A percentile compares a stretch with the other conserved stretches of the same genome.
phyloP scores from a whole-genome alignment of 92 coral and sea anemone species.

The Palythoa grandis region DNA sequence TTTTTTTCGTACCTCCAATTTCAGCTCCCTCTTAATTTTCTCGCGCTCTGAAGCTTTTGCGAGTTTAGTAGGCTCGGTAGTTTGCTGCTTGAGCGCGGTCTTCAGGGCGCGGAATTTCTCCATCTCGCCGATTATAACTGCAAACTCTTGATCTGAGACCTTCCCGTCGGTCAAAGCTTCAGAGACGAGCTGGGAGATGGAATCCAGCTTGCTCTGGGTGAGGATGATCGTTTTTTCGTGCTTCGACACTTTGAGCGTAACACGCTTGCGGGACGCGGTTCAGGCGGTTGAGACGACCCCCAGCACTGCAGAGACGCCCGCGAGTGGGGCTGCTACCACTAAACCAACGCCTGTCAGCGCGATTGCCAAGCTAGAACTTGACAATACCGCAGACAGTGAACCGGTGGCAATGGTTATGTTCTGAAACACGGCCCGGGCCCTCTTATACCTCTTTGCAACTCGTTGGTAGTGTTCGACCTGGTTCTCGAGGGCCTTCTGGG shows the following conservation, averaged over 20 bases:
- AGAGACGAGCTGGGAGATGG: constrained; percentile 31
- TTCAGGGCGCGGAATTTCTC: neutral
- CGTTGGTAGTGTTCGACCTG: constrained; percentile 22
- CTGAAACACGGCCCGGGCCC: constrained; percentile 24
- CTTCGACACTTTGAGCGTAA: constrained; percentile 27
- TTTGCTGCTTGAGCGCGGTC: neutral
- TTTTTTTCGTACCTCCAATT: neutral
- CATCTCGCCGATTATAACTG: neutral
- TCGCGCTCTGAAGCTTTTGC: neutral
- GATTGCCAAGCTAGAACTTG: constrained; percentile 20
- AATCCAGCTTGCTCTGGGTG: constrained; percentile 33
- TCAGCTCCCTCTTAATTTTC: constrained; percentile 13
- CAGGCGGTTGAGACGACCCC: neutral
- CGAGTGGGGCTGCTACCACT: constrained; percentile 16
- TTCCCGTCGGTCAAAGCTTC: constrained; percentile 5
- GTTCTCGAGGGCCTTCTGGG: constrained; percentile 41
- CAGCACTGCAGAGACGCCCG: constrained; percentile 31
- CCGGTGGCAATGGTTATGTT: constrained; percentile 6
- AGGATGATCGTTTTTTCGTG: constrained; percentile 43
- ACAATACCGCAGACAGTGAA: constrained; percentile 14
- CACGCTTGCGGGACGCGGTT: neutral
- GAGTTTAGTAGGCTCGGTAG: neutral
- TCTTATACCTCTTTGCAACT: constrained; percentile 41
- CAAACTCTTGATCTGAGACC: neutral
- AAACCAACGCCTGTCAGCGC: constrained; percentile 39